A percentile compares a stretch with the other conserved stretches of the same genome.
Conservation (phyloP, 2,888 invertebrate genomes). For the Ophion costatus region DNA sequence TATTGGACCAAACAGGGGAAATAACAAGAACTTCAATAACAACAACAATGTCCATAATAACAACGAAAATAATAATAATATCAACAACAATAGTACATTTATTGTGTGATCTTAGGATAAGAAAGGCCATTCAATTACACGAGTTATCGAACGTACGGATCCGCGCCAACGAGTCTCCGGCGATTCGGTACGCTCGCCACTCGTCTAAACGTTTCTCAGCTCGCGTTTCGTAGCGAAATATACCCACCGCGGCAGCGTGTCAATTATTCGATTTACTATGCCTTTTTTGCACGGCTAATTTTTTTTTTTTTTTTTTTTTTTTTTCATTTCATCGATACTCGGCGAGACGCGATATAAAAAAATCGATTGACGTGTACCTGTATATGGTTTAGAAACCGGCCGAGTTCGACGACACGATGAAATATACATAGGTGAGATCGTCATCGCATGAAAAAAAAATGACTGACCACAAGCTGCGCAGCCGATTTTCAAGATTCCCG, state of each 20-base stretch:
- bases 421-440: slow-evolving; percentile 11
- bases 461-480: slow-evolving; percentile 41
- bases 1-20: neutral
- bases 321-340: slow-evolving; percentile 8
- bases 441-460: slow-evolving; percentile 31
- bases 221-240: slow-evolving; percentile 58
- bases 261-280: slow-evolving; percentile 77
- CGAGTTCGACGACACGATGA: slow-evolving; percentile 36
- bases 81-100: neutral
- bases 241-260: slow-evolving; percentile 72
- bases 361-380: neutral
- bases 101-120: too few species aligned
- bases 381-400: slow-evolving; percentile 24
- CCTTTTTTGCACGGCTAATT: slow-evolving; percentile 45
- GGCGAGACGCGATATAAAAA: slow-evolving; percentile 6
- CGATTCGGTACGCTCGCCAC: slow-evolving; percentile 69
- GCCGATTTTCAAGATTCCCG: slow-evolving; percentile 47
- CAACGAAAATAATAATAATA: neutral
- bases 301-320: slow-evolving; percentile 25
- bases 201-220: slow-evolving; percentile 51
- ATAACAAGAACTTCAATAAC: neutral
- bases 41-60: neutral
- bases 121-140: too few species aligned
- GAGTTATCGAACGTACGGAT: slow-evolving; percentile 8
- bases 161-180: slow-evolving; percentile 44